Percentiles rank a stretch among this genome's conserved stretches.
Conservation (phyloP, 2,888 invertebrate species). For the Phymatocera aterrima region DNA sequence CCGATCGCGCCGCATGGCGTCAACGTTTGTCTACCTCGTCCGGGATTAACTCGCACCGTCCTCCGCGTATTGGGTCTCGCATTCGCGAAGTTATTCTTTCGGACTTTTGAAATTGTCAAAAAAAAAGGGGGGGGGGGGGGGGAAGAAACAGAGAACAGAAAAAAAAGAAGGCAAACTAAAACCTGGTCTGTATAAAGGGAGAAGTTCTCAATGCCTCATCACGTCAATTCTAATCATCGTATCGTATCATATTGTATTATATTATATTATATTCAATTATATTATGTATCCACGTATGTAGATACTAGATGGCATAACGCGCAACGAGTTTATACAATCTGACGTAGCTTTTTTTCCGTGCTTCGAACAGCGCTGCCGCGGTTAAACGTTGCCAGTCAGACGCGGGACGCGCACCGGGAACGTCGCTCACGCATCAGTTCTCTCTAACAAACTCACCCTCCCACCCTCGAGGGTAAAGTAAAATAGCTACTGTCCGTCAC, state of each 20-base stretch:
- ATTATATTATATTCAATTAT: too few relatives aligned
- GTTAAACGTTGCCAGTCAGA: conserved; percentile 59
- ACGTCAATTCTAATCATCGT: too few relatives aligned
- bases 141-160: background rate
- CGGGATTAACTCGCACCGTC: background rate
- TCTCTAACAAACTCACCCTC: conserved; percentile 37
- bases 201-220: too few relatives aligned
- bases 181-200: too few relatives aligned
- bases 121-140: too few relatives aligned
- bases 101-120: too few relatives aligned
- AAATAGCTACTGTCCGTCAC: background rate
- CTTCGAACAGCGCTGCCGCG: conserved; percentile 60
- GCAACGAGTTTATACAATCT: background rate
- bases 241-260: too few relatives aligned
- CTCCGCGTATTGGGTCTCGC: background rate
- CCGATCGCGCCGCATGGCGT: conserved; percentile 50
- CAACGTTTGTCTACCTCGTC: background rate
- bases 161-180: background rate
- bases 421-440: conserved; percentile 55
- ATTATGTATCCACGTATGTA: too few relatives aligned
- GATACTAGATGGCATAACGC: conserved; percentile 28
- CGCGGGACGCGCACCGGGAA: conserved; percentile 65
- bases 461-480: conserved; percentile 43
- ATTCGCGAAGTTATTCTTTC: background rate
- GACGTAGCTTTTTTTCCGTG: conserved; percentile 55